A percentile compares a stretch with the other conserved stretches of the same genome.
These are phyloP conservation scores for Terebella lapidaria DNA, from an alignment of 2,888 invertebrate species.

Conservation along the genomic window DNA sequence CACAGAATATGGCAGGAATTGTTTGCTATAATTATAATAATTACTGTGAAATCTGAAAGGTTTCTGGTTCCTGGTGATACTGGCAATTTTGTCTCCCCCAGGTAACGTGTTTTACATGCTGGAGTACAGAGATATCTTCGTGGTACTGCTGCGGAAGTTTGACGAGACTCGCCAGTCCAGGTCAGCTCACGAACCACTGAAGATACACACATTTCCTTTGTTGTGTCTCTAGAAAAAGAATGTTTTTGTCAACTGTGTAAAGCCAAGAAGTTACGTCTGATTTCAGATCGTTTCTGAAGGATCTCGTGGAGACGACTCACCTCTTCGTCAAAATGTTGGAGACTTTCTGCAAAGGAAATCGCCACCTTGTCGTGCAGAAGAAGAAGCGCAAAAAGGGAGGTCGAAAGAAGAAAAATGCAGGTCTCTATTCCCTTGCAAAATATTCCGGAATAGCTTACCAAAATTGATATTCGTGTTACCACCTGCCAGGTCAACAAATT, in stretches of 20 bases:
- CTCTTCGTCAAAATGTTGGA: slow-evolving; percentile 88
- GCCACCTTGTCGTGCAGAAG: slow-evolving; percentile 45
- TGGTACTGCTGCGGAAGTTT: slow-evolving; percentile 74
- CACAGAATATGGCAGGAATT: too few species aligned
- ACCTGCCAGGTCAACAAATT: neutral
- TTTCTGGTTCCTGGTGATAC: too few species aligned
- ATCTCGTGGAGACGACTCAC: slow-evolving; percentile 84
- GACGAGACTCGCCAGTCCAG: slow-evolving; percentile 81
- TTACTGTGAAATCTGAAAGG: too few species aligned
- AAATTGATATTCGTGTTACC: neutral
- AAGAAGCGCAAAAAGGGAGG: slow-evolving; percentile 33
- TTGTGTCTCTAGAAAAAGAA: too few species aligned
- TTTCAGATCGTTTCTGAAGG: slow-evolving; percentile 71
- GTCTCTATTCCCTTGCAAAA: too few species aligned
- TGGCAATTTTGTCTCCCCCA: too few species aligned
- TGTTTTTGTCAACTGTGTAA: too few species aligned
- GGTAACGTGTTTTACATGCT: slow-evolving; percentile 70
- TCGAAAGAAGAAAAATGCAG: slow-evolving; percentile 12
- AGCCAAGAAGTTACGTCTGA: too few species aligned
- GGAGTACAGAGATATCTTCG: slow-evolving; percentile 87
- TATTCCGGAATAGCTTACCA: too few species aligned
- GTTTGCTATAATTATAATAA: neutral
- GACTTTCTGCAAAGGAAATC: slow-evolving; percentile 54
- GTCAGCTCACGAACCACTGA: too few species aligned
- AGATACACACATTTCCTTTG: too few species aligned